Base-by-base conservation (phyloP, 2,113 vertebrate species). In the Triplophysa rosa region DNA sequence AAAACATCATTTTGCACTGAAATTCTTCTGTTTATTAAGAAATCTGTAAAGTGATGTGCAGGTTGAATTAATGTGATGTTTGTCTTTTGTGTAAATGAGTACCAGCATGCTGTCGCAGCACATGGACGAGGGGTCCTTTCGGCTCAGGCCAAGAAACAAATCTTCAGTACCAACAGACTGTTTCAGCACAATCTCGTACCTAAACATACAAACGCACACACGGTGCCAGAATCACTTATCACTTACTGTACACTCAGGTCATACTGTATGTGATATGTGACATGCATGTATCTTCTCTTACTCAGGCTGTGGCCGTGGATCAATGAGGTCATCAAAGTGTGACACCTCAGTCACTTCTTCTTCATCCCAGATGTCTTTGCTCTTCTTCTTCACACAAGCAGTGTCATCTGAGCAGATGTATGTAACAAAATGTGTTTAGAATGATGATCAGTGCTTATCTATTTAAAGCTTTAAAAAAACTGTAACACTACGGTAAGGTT, bases 51-150 rank as follows among this genome's bases (percentile, higher is more conserved):
- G 2, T 54, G 12, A 37, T 33, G 8, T 47, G 8, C 3, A 72
- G 24, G 8, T 19, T 62, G 6, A 23, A 52, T 40, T 42, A 11
- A 58, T 14, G 21, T 37, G 37, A 12, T 74, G 52, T 21, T 23
- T n/a, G 65, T n/a, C 26, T 7, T 29, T 52, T 61, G 17, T 40
- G 21, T 47, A 33, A 9, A 67, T 74, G 19, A 24, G 33, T 92
- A 99, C 98, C 95, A 97, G 88, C 86, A 98, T 88, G 61, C 94
- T 93, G 52, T 97, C 94, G 89, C 97, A 99, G 86, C 96, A 95
- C 84, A 96, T 95, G 54, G 95, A 96, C 26, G 98, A 98, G 2
- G 93, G 87, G 29, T 99, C 92, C 81, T 97, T 99, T 81, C 92
- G 80, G 23, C 86, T 94, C 88, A 98, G 85, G 26, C 96, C 95